phyloP scores from a whole-genome alignment of 2,113 vertebrate genomes.

The Leuciscus idus region DNA sequence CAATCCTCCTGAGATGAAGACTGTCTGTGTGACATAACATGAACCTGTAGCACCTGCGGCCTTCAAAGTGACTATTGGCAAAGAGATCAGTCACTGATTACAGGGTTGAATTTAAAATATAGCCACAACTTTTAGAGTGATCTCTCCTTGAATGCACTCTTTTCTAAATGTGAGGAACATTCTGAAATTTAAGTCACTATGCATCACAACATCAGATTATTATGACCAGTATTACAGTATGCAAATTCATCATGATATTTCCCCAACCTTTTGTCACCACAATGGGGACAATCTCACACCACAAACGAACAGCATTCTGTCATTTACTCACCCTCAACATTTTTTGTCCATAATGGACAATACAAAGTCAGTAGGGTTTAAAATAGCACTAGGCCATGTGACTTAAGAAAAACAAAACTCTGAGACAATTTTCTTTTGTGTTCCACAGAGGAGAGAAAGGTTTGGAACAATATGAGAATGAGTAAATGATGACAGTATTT shows the following conservation, averaged over 20 bases:
- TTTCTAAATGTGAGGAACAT: background rate
- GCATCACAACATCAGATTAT: background rate
- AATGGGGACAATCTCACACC: background rate
- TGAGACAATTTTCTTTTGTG: background rate
- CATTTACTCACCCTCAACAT: background rate
- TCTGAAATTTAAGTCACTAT: background rate
- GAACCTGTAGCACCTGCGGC: background rate
- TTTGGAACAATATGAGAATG: background rate
- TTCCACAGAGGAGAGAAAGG: background rate
- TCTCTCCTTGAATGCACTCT: background rate
- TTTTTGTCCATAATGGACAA: background rate
- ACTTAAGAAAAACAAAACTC: background rate
- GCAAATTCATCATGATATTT: conserved; percentile 10
- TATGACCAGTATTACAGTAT: background rate
- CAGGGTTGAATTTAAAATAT: background rate
- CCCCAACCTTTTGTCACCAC: background rate
- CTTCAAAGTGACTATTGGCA: background rate
- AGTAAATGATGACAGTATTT: background rate
- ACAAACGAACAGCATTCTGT: background rate
- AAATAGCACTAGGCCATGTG: background rate
- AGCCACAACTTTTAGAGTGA: background rate
- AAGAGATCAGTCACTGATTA: background rate
- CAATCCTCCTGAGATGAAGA: background rate
- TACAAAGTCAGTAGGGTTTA: background rate
- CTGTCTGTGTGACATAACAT: conserved; percentile 4